These are phyloP conservation scores for Heteromormyrus szaboi DNA, from an alignment of 2,797 vertebrate genomes.

Conservation along the genomic window DNA sequence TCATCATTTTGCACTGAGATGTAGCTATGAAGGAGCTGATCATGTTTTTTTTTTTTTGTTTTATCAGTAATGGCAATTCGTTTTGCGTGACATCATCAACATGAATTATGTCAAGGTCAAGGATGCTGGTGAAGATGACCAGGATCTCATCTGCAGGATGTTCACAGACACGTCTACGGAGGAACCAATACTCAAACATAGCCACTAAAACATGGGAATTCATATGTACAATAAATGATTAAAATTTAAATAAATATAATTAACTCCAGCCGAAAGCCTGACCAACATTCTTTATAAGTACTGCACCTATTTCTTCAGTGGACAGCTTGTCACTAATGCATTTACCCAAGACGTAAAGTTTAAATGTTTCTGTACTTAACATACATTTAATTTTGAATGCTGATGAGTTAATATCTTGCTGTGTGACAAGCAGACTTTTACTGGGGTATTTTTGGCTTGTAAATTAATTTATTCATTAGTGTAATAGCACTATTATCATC, in stretches of 20 bases:
- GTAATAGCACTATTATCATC: neutral
- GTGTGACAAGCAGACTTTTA: neutral
- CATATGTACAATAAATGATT: neutral
- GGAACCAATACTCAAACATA: neutral
- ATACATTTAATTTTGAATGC: neutral
- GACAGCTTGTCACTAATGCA: neutral
- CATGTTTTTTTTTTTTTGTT: neutral
- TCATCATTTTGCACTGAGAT: neutral
- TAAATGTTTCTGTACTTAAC: neutral
- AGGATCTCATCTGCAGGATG: slow-evolving; percentile 75
- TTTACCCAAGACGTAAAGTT: neutral
- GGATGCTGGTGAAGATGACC: slow-evolving; percentile 78
- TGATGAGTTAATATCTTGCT: neutral
- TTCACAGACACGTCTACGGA: neutral
- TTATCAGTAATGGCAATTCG: slow-evolving; percentile 54
- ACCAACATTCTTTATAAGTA: neutral
- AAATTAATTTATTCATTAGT: neutral
- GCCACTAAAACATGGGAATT: neutral
- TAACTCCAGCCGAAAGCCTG: neutral
- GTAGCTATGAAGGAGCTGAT: neutral
- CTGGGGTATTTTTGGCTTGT: neutral
- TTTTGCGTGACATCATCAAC: slow-evolving; percentile 76
- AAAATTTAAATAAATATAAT: neutral
- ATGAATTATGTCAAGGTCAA: slow-evolving; percentile 89
- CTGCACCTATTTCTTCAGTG: neutral